These are phyloP conservation scores for Netelia inedita DNA, from an alignment of 2,888 invertebrate genomes.

Conservation along the genomic window DNA sequence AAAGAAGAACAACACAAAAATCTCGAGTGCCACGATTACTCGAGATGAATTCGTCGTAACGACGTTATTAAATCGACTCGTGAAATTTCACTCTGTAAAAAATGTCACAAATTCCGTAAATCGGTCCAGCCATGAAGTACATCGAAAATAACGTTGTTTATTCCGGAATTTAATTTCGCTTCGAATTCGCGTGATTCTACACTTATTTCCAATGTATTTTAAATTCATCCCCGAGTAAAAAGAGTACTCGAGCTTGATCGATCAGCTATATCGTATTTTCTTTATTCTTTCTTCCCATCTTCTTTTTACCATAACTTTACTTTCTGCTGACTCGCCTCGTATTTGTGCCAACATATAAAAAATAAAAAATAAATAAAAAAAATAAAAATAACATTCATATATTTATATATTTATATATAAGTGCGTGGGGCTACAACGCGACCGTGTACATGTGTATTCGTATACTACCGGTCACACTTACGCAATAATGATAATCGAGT, in stretches of 20 bases:
- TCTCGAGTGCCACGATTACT: background rate
- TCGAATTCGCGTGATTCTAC: background rate
- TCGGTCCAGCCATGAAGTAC: constrained; percentile 27
- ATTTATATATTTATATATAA: background rate
- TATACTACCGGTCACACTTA: constrained; percentile 22
- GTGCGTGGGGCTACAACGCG: background rate
- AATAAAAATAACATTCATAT: too few relatives aligned
- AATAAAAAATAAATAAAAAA: background rate
- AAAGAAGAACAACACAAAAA: background rate
- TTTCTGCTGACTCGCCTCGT: background rate
- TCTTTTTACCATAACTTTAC: background rate
- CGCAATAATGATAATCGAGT: constrained; percentile 52
- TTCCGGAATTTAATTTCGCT: background rate
- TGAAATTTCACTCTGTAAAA: constrained; percentile 30
- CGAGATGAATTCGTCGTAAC: background rate
- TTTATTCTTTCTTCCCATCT: background rate
- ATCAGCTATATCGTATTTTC: constrained; percentile 27
- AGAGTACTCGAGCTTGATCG: constrained; percentile 25
- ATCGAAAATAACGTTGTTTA: constrained; percentile 46
- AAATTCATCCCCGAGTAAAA: constrained; percentile 19
- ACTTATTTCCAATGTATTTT: constrained; percentile 32
- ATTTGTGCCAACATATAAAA: background rate
- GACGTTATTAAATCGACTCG: constrained; percentile 13
- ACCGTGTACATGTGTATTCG: too few relatives aligned
- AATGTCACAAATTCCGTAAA: constrained; percentile 9